These are phyloP conservation scores for Echinometra lucunter DNA, from an alignment of 53 echinoderm and acorn worm species.

Conservation along the genomic window DNA sequence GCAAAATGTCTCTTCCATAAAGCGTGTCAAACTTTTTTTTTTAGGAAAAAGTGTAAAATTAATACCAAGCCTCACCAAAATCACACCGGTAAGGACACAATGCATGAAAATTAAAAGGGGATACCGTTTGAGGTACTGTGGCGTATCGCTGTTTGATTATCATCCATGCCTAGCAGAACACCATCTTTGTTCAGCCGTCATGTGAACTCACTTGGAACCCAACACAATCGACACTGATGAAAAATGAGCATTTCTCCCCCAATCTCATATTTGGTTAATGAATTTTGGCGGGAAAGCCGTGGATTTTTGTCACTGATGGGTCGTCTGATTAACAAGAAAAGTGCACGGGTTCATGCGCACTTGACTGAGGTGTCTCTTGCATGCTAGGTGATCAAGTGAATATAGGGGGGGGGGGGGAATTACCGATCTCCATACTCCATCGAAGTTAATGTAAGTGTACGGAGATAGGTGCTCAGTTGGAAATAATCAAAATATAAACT, in stretches of 20 bases:
- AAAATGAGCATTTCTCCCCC: background rate
- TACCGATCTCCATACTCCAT: background rate
- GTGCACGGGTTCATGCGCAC: background rate
- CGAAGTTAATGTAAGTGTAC: background rate
- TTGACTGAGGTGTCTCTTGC: background rate
- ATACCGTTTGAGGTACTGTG: background rate
- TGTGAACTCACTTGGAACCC: background rate
- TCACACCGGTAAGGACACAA: background rate
- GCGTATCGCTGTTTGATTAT: background rate
- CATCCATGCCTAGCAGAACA: background rate
- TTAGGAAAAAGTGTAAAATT: background rate
- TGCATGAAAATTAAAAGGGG: background rate
- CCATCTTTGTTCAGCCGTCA: background rate
- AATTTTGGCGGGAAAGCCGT: slow-evolving; percentile 18
- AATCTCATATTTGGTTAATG: background rate
- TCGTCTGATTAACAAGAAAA: background rate
- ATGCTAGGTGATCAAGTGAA: background rate
- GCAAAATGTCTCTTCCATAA: background rate
- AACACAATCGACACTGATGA: background rate
- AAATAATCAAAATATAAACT: background rate
- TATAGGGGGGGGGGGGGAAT: background rate
- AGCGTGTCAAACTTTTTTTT: background rate
- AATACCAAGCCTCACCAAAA: background rate
- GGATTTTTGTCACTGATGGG: background rate
- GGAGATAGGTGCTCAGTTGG: background rate